Evolutionary conservation across 2,797 vertebrate species (phyloP), one percentile per base, ranked within the genome.

Genomic region (Perdix hodgsoniae): DNA sequence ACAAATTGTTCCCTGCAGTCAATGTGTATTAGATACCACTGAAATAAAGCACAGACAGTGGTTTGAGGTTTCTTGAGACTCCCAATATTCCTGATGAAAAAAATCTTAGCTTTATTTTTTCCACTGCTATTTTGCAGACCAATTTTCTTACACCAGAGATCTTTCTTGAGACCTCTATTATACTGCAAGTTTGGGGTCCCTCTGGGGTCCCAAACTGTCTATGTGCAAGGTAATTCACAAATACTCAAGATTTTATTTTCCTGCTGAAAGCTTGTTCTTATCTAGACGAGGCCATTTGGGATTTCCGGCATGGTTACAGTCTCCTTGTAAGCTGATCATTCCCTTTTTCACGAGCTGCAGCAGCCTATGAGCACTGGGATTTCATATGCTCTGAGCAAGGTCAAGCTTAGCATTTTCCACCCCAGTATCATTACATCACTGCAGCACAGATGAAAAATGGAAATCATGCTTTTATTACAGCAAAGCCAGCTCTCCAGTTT

Each of bases 1-100:
- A 49, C 39, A 54, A 78, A 73, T 83, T 73, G 3, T 52, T 90
- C 15, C 22, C 52, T 86, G 76, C 22, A 78, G n/a, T 50, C 45
- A 79, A 14, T 37, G 54, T 8, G 6, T 44, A 63, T 67, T 72
- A 87, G 72, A 75, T 56, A 31, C 18, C 77, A 13, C 42, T 83
- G 56, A 85, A 89, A 89, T 69, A 85, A 94, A 83, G 80, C 57
- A 60, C 9, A 72, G 64, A 6, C 27, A 26, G 59, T 60, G 35
- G 65, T 83, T 77, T 94, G 90, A 80, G 69, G 61, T 87, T 92
- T 83, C n/a, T 84, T 87, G 61, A 89, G 42, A 40, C 9, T 93
- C 33, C 7, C 2, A 5, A 57, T 83, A 83, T 35, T 73, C 9
- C 9, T 79, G 45, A 35, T 61, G 39, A 64, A 85, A 85, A 70